These are phyloP conservation scores for Monomorium pharaonis DNA, from an alignment of 1,140 invertebrate species.

Conservation along the genomic window DNA sequence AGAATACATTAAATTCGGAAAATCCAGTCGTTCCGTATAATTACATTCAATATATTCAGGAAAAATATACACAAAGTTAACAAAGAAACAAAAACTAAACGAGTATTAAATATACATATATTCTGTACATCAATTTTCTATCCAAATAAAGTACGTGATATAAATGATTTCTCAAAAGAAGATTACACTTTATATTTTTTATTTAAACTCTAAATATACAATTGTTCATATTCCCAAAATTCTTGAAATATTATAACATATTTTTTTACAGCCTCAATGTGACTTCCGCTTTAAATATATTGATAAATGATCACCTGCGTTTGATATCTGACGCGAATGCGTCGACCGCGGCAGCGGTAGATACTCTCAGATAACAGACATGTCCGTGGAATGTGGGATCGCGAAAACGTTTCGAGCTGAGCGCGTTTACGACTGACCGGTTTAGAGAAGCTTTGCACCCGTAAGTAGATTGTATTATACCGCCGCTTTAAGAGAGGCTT, in stretches of 20 bases:
- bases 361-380: constrained; percentile 48
- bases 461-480: constrained; percentile 68
- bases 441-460: constrained; percentile 9
- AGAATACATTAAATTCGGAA: neutral
- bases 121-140: too few relatives aligned
- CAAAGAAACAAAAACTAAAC: too few relatives aligned
- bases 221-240: neutral
- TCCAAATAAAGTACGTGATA: too few relatives aligned
- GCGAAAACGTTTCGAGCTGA: constrained; percentile 20
- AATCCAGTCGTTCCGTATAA: neutral
- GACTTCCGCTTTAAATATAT: constrained; percentile 48
- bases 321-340: neutral
- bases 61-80: too few relatives aligned
- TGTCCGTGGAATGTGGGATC: constrained; percentile 62
- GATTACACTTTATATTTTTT: neutral
- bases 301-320: neutral
- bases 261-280: neutral
- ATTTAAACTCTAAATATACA: neutral
- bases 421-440: constrained; percentile 55
- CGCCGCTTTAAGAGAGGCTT: constrained; percentile 50
- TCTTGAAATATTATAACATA: neutral
- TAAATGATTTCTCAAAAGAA: too few relatives aligned
- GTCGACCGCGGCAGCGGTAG: neutral
- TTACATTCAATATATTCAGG: too few relatives aligned
- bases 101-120: too few relatives aligned